A percentile compares a stretch with the other conserved stretches of the same genome.
These are phyloP conservation scores for Aspidapion aeneum DNA, from an alignment of 2,888 invertebrate genomes.

Conservation along the genomic window DNA sequence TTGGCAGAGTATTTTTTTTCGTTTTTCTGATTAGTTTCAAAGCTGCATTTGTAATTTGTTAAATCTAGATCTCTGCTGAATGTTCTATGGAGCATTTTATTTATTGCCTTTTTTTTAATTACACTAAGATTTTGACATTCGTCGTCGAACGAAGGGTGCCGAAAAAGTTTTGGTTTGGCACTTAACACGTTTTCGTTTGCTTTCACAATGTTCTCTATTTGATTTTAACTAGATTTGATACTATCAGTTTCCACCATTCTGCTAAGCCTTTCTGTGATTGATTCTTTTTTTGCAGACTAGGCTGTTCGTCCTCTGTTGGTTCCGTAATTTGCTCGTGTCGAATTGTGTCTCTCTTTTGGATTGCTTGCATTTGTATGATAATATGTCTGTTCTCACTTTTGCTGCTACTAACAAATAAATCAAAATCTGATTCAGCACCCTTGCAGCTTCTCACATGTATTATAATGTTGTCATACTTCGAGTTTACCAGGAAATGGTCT, in stretches of 20 bases:
- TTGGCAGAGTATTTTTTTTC: no score
- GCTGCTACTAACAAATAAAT: no score
- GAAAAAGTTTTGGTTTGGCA: background rate
- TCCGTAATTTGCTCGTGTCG: background rate
- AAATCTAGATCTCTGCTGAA: background rate
- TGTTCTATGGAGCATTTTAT: no score
- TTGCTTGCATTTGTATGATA: background rate
- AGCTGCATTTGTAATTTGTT: background rate
- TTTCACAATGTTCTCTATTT: no score
- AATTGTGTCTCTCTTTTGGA: background rate
- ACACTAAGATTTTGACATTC: no score
- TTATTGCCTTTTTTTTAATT: no score
- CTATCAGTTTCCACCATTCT: background rate
- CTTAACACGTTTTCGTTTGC: background rate
- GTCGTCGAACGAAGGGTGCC: background rate
- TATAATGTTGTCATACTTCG: no score
- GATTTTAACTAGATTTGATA: background rate
- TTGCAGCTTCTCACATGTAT: no score
- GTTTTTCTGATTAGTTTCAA: background rate
- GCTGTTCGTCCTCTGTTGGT: background rate
- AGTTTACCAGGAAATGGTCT: no score
- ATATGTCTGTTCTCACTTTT: no score
- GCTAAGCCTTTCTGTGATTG: background rate
- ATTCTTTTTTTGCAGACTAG: background rate
- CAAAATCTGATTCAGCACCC: no score